These are phyloP conservation scores for Eciton burchellii DNA, from an alignment of 1,140 invertebrate genomes.

Conservation along the genomic window DNA sequence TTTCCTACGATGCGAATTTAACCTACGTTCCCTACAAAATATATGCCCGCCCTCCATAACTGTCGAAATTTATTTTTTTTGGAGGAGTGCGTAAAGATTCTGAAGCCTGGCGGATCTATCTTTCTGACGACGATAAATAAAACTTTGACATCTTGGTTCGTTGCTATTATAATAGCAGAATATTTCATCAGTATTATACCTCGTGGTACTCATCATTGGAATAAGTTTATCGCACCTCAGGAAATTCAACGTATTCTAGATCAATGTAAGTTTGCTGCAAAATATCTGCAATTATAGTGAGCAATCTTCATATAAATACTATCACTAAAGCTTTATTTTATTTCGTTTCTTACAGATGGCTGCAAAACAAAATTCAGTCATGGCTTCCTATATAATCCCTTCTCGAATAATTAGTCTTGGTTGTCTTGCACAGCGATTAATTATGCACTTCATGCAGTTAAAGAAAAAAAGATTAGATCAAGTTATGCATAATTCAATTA, in stretches of 20 bases:
- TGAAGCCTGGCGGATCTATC: constrained; percentile 95
- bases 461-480: constrained; percentile 71
- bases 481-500: too few relatives aligned
- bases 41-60: neutral
- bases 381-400: constrained; percentile 91
- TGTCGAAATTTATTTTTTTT: constrained; percentile 21
- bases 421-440: constrained; percentile 87
- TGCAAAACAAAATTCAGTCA: constrained; percentile 89
- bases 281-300: too few relatives aligned
- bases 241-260: constrained; percentile 83
- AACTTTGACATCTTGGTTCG: constrained; percentile 90
- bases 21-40: neutral
- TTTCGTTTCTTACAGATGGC: constrained; percentile 78
- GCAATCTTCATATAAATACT: too few relatives aligned
- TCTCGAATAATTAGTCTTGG: constrained; percentile 91
- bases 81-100: constrained; percentile 87
- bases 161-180: constrained; percentile 90
- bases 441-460: constrained; percentile 92
- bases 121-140: constrained; percentile 97
- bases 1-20: neutral
- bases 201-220: constrained; percentile 95
- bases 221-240: constrained; percentile 90
- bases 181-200: too few relatives aligned
- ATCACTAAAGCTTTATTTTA: neutral
- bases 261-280: too few relatives aligned